A percentile compares a stretch with the other conserved stretches of the same genome.
Conservation (phyloP, 2,113 vertebrate genomes). For the Ochotona curzoniae region DNA sequence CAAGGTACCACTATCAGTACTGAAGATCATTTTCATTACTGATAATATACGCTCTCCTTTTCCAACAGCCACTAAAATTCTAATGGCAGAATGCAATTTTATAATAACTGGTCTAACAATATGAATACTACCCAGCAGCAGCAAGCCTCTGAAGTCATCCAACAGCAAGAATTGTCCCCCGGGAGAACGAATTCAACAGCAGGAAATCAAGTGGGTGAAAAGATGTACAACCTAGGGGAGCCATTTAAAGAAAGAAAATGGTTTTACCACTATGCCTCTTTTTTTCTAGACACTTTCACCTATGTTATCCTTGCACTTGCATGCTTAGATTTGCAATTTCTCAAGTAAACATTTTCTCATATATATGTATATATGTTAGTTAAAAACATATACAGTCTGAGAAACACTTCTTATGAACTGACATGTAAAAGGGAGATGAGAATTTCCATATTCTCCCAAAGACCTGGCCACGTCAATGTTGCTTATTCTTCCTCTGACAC, state of each 20-base stretch:
- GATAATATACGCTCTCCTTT: conserved; percentile 1
- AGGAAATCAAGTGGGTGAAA: neutral
- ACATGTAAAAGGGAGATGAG: conserved; percentile 27
- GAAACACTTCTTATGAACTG: conserved; percentile 39
- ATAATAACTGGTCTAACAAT: neutral
- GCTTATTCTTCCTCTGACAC: neutral
- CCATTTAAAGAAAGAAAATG: conserved; percentile 24
- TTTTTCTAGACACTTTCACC: neutral
- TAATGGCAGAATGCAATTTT: neutral
- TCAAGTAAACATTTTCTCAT: conserved; percentile 54
- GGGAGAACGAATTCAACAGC: neutral
- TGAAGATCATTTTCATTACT: conserved; percentile 16
- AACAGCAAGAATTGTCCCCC: conserved; percentile 9
- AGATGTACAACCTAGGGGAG: neutral
- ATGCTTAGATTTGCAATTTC: conserved; percentile 36
- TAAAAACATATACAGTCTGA: conserved; percentile 64
- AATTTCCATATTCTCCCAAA: conserved; percentile 10
- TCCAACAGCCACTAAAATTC: conserved; percentile 28
- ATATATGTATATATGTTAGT: neutral
- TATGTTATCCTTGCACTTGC: neutral
- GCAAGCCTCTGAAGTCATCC: neutral
- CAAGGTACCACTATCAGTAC: neutral
- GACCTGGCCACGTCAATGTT: neutral
- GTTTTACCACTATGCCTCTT: neutral
- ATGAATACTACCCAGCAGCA: neutral